Evolutionary conservation across 2,113 vertebrate species (phyloP).

Genomic region (Copsychus sechellarum): DNA sequence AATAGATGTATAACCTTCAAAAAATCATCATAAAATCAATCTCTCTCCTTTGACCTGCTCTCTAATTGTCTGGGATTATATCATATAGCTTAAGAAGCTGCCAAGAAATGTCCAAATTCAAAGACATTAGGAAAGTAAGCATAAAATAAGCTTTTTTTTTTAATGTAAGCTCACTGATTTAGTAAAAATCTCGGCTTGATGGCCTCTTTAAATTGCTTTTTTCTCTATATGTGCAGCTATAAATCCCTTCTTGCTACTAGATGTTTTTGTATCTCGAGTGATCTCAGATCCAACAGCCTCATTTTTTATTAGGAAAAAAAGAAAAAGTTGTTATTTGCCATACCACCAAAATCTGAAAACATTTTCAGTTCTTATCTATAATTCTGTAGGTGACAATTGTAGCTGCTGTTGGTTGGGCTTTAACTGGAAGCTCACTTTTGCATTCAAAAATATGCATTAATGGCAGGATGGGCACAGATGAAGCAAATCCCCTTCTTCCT

Average conservation of each 20-base stretch:
- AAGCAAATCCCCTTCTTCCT: not conserved
- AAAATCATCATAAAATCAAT: not conserved
- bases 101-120: not conserved
- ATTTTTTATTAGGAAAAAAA: not conserved
- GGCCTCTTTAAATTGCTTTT: not conserved
- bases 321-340: not conserved
- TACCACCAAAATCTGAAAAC: not conserved
- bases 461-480: not conserved
- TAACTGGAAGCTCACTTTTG: not conserved
- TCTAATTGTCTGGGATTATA: not conserved
- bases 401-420: not conserved
- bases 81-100: not conserved
- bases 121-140: not conserved
- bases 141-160: not conserved
- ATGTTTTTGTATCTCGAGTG: not conserved
- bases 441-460: not conserved
- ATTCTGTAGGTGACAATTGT: not conserved
- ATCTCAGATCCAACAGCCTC: not conserved
- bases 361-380: not conserved
- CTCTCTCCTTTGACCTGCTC: not conserved
- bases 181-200: not conserved
- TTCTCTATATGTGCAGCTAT: not conserved
- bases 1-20: slow-evolving; percentile 7
- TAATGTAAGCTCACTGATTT: not conserved
- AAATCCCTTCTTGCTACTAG: not conserved